These are phyloP conservation scores for Platysteira castanea DNA, from an alignment of 2,113 vertebrate genomes.

Conservation along the genomic window DNA sequence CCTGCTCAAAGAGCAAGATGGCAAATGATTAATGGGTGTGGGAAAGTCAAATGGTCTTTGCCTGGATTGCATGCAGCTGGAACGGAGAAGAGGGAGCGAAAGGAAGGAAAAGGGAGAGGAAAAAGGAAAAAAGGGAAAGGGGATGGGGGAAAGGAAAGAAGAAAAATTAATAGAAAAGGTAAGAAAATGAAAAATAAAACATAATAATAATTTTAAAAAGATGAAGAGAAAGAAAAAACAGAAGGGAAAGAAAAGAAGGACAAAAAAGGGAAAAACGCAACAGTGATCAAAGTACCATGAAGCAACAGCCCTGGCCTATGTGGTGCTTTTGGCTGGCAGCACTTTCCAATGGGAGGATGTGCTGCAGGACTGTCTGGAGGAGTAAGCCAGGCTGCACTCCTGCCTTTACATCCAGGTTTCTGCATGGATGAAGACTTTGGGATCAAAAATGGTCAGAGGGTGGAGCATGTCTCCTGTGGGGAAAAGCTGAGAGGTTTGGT, in stretches of 20 bases:
- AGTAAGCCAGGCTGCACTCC: neutral
- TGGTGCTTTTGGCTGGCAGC: neutral
- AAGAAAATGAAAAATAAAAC: neutral
- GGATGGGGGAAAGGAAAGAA: accelerated
- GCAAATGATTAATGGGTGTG: neutral
- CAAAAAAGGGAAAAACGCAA: neutral
- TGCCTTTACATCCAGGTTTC: neutral
- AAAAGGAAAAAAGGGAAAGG: neutral
- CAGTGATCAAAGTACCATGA: accelerated
- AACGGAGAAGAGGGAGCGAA: neutral
- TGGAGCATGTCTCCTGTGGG: neutral
- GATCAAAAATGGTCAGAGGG: neutral
- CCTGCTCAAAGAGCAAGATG: accelerated
- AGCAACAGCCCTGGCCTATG: neutral
- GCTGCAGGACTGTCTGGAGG: neutral
- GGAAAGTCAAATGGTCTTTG: neutral
- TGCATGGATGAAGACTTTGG: neutral
- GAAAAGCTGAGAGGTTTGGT: neutral
- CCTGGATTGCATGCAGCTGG: neutral
- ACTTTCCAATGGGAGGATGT: accelerated
- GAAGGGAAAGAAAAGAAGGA: too few relatives aligned
- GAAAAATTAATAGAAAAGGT: neutral
- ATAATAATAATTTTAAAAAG: neutral
- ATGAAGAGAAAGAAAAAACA: neutral
- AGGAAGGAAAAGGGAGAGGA: too few relatives aligned